Base-by-base conservation (phyloP, 2,113 vertebrate species). In the Alosa alosa region DNA sequence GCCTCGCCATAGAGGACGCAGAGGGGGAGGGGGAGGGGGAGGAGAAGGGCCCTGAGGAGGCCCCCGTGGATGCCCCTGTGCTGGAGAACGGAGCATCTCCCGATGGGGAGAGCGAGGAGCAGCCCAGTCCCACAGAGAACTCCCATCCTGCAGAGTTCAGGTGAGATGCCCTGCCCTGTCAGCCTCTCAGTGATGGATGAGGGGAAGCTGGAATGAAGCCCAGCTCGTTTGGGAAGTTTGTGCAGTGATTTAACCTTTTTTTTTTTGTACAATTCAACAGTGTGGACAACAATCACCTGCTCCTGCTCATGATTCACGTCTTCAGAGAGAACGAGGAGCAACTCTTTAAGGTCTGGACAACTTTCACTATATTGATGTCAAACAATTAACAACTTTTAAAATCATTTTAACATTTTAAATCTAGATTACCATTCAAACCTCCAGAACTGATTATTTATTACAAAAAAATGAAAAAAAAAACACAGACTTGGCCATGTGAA, bases 241-340 rank as follows among this genome's bases (percentile, higher is more conserved):
- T 18, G 31, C 9, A n/a, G 10, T 31, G 41, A 47, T n/a, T n/a
- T 20, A 11, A 9, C 36, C 25, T 75, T 72, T n/a, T 81, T 1
- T n/a, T 39, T 50, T 44, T 6, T 85, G 46, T 68, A 83, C 25
- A 84, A 72, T 31, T 13, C 87, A 87, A 39, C 95, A 99, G 98
- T 88, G 98, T 99, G 18, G 98, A 99, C 93, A 99, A 99, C 92
- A 99, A 99, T 91, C 98, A 98, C 86, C 89, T 99, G n/a, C 95
- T 99, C 50, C 95, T 99, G 39, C 95, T 99, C 88, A 99, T 99
- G 98, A 97, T 99, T 90, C 98, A 99, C 0, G 98, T 99, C 1
- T 99, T 99, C 84, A 95, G 97, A 91, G 98, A 99, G 92, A 99
- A 99, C 0, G 98, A 99, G 89, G 98, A 99, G 75, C 98, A 99